Conservation (phyloP, 2,888 invertebrate species). For the Plebejus argus region DNA sequence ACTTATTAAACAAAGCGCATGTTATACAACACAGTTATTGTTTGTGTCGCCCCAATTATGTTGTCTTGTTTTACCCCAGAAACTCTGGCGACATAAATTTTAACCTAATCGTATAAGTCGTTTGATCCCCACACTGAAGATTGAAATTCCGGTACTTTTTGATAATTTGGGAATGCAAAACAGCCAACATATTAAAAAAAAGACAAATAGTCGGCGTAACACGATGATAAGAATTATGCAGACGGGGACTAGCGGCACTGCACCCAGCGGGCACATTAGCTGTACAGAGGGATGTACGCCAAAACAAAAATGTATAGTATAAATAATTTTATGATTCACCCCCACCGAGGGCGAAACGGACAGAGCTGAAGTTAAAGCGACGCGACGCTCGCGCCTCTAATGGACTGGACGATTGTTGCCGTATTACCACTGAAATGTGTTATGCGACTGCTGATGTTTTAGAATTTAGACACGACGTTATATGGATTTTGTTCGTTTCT, state of each 20-base stretch:
- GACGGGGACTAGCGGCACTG: conserved; percentile 47
- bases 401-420: conserved; percentile 71
- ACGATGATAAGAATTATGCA: conserved; percentile 46
- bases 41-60: not conserved
- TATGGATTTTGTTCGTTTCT: not conserved
- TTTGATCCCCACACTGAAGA: not conserved
- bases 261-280: conserved; percentile 65
- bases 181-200: conserved; percentile 35
- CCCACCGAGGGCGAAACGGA: conserved; percentile 56
- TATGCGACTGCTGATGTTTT: conserved; percentile 42
- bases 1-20: not conserved
- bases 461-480: conserved; percentile 1
- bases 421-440: conserved; percentile 52
- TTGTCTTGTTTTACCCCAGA: not conserved
- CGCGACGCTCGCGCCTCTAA: conserved; percentile 62
- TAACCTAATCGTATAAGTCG: not conserved
- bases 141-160: conserved; percentile 9
- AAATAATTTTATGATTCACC: conserved; percentile 64
- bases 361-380: conserved; percentile 61
- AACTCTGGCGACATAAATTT: not conserved
- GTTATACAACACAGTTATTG: not conserved
- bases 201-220: conserved; percentile 47
- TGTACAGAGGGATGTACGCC: conserved; percentile 58
- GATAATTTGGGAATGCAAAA: conserved; percentile 7
- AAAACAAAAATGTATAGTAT: conserved; percentile 61